These are phyloP conservation scores for Laticauda laticaudata DNA, from an alignment of 2,113 vertebrate species.

Conservation along the genomic window DNA sequence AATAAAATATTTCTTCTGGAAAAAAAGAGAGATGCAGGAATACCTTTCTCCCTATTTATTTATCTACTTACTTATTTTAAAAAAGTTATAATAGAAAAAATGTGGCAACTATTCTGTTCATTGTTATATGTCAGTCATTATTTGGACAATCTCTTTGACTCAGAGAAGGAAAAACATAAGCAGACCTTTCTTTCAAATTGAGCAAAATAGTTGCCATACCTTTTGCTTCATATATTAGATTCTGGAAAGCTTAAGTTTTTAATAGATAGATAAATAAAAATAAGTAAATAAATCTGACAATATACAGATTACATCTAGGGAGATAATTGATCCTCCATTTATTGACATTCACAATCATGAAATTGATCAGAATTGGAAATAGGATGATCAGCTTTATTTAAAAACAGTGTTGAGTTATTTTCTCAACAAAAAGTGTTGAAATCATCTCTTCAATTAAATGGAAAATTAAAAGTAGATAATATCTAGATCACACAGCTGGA, in stretches of 20 bases:
- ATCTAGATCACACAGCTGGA: conserved; percentile 27
- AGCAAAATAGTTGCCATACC: not conserved
- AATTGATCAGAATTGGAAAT: not conserved
- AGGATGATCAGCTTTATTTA: not conserved
- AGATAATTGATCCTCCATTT: not conserved
- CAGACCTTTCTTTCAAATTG: not conserved
- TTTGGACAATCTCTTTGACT: not conserved
- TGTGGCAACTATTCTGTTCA: not conserved
- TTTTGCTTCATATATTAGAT: not conserved
- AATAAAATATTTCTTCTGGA: not conserved
- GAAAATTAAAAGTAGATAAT: conserved; percentile 34
- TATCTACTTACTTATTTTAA: not conserved
- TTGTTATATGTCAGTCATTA: not conserved
- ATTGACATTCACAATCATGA: not conserved
- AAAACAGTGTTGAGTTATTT: not conserved
- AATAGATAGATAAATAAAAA: not conserved
- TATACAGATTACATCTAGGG: not conserved
- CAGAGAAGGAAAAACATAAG: not conserved
- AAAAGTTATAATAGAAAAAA: not conserved
- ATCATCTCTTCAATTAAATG: not conserved
- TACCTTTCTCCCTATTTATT: not conserved
- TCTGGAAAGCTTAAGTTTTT: not conserved
- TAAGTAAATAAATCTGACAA: not conserved
- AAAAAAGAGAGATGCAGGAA: not conserved
- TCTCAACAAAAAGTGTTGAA: not conserved